These are phyloP conservation scores for Hipparchia semele DNA, from an alignment of 2,888 invertebrate species.

Conservation along the genomic window DNA sequence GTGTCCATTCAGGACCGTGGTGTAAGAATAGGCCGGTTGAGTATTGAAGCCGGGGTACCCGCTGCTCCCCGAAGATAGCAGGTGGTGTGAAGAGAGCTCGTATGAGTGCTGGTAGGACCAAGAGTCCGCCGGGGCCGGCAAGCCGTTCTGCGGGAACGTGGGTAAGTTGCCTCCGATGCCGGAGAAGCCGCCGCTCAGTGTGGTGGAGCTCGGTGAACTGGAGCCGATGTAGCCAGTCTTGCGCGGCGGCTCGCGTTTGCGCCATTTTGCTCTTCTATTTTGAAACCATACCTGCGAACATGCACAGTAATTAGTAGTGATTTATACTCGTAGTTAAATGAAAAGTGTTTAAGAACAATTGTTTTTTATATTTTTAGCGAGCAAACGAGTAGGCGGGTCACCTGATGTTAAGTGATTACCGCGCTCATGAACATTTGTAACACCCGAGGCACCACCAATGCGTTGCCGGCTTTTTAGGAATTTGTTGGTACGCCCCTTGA, in stretches of 20 bases:
- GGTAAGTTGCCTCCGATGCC: constrained; percentile 74
- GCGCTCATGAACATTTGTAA: too few relatives aligned
- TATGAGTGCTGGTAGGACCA: constrained; percentile 92
- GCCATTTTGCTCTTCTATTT: constrained; percentile 96
- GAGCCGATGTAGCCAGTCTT: constrained; percentile 92
- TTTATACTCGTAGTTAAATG: too few relatives aligned
- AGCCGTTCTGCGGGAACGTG: constrained; percentile 84
- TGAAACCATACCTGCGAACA: constrained; percentile 89
- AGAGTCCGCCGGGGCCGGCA: constrained; percentile 88
- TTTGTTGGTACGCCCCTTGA: too few relatives aligned
- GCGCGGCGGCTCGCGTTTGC: constrained; percentile 95
- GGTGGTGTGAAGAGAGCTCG: constrained; percentile 89
- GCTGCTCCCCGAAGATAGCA: constrained; percentile 87
- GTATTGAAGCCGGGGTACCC: constrained; percentile 86
- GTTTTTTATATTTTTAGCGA: too few relatives aligned
- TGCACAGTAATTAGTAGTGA: constrained; percentile 36
- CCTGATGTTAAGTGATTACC: too few relatives aligned
- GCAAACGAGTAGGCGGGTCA: too few relatives aligned
- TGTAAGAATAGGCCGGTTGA: constrained; percentile 84
- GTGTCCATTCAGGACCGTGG: constrained; percentile 87
- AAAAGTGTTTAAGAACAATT: too few relatives aligned
- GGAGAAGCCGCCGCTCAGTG: constrained; percentile 85
- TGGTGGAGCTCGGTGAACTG: constrained; percentile 86
- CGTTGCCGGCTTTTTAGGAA: too few relatives aligned
- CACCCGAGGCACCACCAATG: too few relatives aligned